A percentile compares a stretch with the other conserved stretches of the same genome.
Conservation (phyloP, 2,888 invertebrate species). For the Coenonympha arcania region DNA sequence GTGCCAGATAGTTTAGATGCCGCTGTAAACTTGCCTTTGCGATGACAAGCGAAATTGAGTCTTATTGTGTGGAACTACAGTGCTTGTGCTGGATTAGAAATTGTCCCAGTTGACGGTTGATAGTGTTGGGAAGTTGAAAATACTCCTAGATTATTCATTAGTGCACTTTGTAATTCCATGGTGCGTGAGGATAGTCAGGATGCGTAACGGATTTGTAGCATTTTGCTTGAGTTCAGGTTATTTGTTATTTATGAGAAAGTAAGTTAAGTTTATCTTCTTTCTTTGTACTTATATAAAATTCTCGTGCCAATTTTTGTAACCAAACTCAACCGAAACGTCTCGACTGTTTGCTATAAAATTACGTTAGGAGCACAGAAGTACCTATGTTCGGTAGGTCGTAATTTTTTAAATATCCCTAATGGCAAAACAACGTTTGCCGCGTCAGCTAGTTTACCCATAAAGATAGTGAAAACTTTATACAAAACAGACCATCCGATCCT, state of each 20-base stretch:
- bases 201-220: background rate
- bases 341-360: too few relatives aligned
- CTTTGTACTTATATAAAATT: too few relatives aligned
- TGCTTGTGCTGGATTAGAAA: slow-evolving; percentile 20
- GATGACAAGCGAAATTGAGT: slow-evolving; percentile 12
- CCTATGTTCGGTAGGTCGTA: too few relatives aligned
- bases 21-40: slow-evolving; percentile 22
- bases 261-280: too few relatives aligned
- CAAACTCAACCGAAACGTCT: too few relatives aligned
- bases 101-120: slow-evolving; percentile 24
- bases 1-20: slow-evolving; percentile 33
- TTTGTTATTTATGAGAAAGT: too few relatives aligned
- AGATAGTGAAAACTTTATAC: background rate
- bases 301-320: too few relatives aligned
- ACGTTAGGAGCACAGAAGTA: too few relatives aligned
- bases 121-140: slow-evolving; percentile 44
- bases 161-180: slow-evolving; percentile 53
- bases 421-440: too few relatives aligned
- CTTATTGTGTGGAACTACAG: slow-evolving; percentile 14
- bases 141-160: slow-evolving; percentile 62
- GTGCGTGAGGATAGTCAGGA: background rate
- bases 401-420: too few relatives aligned
- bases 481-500: slow-evolving; percentile 54
- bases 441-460: too few relatives aligned
- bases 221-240: too few relatives aligned